A percentile compares a stretch with the other conserved stretches of the same genome.
Evolutionary conservation across 2,888 invertebrate genomes (phyloP).

Genomic region (Choristoneura rosaceana): DNA sequence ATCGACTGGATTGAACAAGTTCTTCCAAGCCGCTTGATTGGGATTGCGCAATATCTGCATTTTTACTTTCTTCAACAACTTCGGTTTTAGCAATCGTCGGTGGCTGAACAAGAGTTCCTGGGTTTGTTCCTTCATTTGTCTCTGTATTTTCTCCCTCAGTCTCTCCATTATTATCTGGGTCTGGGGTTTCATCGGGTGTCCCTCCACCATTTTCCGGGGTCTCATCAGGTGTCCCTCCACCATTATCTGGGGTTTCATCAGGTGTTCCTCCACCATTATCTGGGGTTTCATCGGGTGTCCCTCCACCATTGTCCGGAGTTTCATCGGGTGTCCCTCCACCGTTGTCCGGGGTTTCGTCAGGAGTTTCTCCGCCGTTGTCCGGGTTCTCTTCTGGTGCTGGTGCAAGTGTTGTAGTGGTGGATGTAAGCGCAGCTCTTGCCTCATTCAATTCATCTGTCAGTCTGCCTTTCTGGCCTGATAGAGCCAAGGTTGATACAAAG

Average conservation of each 20-base stretch:
- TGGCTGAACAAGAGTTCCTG: neutral
- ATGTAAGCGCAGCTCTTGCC: constrained; percentile 44
- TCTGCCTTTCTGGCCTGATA: constrained; percentile 69
- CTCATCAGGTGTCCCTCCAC: neutral
- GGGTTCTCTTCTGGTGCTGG: constrained; percentile 18
- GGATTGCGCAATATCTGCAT: neutral
- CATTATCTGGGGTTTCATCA: neutral
- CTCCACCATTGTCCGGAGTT: neutral
- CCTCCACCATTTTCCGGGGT: neutral
- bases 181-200: neutral
- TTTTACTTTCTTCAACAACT: neutral
- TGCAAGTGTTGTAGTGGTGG: constrained; percentile 32
- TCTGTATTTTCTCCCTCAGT: neutral
- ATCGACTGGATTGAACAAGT: constrained; percentile 9
- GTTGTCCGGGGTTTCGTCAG: neutral
- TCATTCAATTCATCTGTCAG: constrained; percentile 54
- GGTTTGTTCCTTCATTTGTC: neutral
- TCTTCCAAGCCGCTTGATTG: constrained; percentile 3
- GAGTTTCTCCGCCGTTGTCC: constrained; percentile 3
- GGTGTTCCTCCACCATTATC: neutral
- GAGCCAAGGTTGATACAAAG: constrained; percentile 69
- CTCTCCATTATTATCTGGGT: neutral
- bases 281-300: neutral
- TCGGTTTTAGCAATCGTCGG: neutral
- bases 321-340: neutral